Conservation (phyloP, 2,113 vertebrate genomes). For the Calyptomena viridis region DNA sequence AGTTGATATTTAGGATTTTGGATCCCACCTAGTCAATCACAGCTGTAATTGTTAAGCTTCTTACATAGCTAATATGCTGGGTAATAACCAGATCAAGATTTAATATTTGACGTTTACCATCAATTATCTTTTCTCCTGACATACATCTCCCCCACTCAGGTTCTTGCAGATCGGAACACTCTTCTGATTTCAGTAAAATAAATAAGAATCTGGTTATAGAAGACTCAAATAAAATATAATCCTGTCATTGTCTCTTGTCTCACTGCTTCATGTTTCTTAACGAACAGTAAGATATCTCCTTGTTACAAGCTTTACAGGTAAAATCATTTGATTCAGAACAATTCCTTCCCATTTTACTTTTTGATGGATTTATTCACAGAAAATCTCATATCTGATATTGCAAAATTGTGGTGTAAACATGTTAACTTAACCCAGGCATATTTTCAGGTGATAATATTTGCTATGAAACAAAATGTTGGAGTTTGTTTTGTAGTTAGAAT, state of each 20-base stretch:
- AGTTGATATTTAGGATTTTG: conserved; percentile 82
- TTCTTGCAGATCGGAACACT: conserved; percentile 66
- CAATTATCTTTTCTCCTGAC: conserved; percentile 76
- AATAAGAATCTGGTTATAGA: conserved; percentile 31
- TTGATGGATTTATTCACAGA: conserved; percentile 45
- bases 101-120: conserved; percentile 82
- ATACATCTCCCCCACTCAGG: conserved; percentile 56
- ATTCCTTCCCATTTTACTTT: conserved; percentile 15
- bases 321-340: background rate
- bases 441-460: conserved; percentile 7
- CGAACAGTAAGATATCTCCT: background rate
- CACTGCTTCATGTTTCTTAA: conserved; percentile 11
- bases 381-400: background rate
- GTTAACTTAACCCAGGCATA: background rate
- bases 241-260: conserved; percentile 42
- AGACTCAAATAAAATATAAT: conserved; percentile 33
- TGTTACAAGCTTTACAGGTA: conserved; percentile 15
- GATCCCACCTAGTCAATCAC: conserved; percentile 87
- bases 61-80: conserved; percentile 78
- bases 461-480: background rate
- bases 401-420: background rate
- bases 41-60: conserved; percentile 83
- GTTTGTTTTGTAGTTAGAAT: background rate
- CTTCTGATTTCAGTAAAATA: conserved; percentile 57
- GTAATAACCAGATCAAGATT: conserved; percentile 83